These are phyloP conservation scores for Steinernema hermaphroditum DNA, from an alignment of 2,888 invertebrate species.

Conservation along the genomic window DNA sequence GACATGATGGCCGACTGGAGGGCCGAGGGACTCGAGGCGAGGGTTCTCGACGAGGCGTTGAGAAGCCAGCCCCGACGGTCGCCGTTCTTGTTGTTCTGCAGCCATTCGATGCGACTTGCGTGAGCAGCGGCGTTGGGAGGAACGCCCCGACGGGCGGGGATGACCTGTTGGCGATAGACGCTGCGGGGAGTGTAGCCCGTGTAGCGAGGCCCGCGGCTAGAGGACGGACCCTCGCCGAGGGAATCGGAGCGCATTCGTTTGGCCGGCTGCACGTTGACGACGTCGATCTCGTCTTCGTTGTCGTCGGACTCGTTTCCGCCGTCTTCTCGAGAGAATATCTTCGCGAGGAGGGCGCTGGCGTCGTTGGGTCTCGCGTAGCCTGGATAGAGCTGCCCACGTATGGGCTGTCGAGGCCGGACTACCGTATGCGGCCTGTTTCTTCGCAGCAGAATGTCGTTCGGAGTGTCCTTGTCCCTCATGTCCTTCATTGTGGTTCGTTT, in stretches of 20 bases:
- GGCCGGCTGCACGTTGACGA: constrained; percentile 20
- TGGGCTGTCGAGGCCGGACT: not conserved
- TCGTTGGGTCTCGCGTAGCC: not conserved
- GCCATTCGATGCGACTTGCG: constrained; percentile 17
- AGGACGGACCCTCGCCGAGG: not conserved
- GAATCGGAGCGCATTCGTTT: not conserved
- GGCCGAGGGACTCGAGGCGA: constrained; percentile 13
- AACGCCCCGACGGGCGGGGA: not conserved
- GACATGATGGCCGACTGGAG: constrained; percentile 7
- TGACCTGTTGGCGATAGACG: not conserved
- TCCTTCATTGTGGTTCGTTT: not conserved
- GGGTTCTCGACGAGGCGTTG: not conserved
- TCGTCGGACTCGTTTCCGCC: constrained; percentile 7
- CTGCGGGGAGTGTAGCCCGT: not conserved
- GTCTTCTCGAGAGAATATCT: not conserved
- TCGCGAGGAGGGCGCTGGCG: not conserved
- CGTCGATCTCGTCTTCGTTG: constrained; percentile 19
- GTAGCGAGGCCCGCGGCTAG: not conserved
- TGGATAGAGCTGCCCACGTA: not conserved
- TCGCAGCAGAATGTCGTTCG: not conserved
- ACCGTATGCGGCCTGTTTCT: constrained; percentile 11
- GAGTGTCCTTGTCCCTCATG: not conserved
- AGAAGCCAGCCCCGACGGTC: constrained; percentile 10
- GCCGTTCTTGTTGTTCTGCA: constrained; percentile 15
- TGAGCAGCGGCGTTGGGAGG: not conserved